These are phyloP conservation scores for Uria aalge DNA, from an alignment of 2,113 vertebrate species.

Conservation along the genomic window DNA sequence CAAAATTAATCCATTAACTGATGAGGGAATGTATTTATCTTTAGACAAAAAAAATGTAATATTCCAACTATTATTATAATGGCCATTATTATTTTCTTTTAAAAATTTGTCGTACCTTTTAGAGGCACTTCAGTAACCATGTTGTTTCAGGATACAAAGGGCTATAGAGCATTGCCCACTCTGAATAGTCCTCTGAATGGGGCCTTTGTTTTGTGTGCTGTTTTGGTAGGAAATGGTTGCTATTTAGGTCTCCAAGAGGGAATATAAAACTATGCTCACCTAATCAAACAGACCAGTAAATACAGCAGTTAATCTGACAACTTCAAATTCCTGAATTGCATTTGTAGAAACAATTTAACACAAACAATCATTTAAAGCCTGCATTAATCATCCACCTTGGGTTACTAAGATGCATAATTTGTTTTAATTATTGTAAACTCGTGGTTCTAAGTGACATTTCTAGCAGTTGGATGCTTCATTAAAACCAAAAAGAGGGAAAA, in stretches of 20 bases:
- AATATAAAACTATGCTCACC: constrained; percentile 92
- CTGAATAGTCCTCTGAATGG: constrained; percentile 76
- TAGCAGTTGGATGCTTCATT: constrained; percentile 43
- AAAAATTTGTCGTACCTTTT: constrained; percentile 64
- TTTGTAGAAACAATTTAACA: constrained; percentile 78
- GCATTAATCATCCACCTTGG: constrained; percentile 72
- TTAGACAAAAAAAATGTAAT: neutral
- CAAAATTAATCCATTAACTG: constrained; percentile 24
- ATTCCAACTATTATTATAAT: constrained; percentile 26
- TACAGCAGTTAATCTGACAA: constrained; percentile 82
- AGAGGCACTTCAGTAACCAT: constrained; percentile 68
- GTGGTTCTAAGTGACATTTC: constrained; percentile 61
- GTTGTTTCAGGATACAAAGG: constrained; percentile 77
- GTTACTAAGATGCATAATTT: constrained; percentile 79
- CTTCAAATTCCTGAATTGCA: constrained; percentile 77
- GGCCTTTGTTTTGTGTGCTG: constrained; percentile 85
- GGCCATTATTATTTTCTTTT: constrained; percentile 17
- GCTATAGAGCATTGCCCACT: constrained; percentile 68
- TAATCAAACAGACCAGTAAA: constrained; percentile 86
- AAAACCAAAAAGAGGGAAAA: constrained; percentile 39
- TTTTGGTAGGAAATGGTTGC: constrained; percentile 92
- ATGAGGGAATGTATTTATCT: constrained; percentile 18
- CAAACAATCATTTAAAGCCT: constrained; percentile 83
- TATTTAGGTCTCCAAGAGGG: constrained; percentile 89
- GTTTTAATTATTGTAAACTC: constrained; percentile 70